Evolutionary conservation across 1,140 invertebrate genomes (phyloP).

Genomic region (Magallana angulata): DNA sequence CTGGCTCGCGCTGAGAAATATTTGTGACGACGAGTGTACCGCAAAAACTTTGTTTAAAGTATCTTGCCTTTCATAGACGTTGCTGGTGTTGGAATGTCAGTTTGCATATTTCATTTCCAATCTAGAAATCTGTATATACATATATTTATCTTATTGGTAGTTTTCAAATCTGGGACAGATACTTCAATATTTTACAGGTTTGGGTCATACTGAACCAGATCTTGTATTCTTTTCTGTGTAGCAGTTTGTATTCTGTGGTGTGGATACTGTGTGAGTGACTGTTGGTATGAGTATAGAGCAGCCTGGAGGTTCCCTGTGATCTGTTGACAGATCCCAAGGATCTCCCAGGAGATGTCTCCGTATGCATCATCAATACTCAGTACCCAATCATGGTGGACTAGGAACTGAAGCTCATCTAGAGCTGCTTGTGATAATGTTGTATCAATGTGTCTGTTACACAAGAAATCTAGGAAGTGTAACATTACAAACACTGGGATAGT

Average conservation of each 20-base stretch:
- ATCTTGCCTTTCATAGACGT: too few species aligned
- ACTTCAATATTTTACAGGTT: too few species aligned
- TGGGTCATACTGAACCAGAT: too few species aligned
- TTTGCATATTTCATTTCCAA: too few species aligned
- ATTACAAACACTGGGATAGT: background rate
- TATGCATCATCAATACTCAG: background rate
- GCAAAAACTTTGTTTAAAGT: too few species aligned
- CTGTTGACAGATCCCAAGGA: background rate
- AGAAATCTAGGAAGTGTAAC: background rate
- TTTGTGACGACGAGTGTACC: too few species aligned
- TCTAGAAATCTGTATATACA: too few species aligned
- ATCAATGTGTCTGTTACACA: background rate
- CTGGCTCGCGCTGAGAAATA: too few species aligned
- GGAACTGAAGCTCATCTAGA: background rate
- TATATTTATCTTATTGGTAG: too few species aligned
- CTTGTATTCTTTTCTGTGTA: background rate
- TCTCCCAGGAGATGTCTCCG: background rate
- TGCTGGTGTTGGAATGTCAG: too few species aligned
- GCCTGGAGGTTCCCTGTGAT: conserved; percentile 5
- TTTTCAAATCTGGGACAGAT: too few species aligned
- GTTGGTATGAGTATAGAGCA: background rate
- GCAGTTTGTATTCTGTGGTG: background rate
- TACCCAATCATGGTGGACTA: background rate
- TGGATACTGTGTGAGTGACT: background rate
- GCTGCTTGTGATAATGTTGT: background rate